Evolutionary conservation across 2,797 vertebrate species (phyloP).

Genomic region (Pyrocephalus nanus): DNA sequence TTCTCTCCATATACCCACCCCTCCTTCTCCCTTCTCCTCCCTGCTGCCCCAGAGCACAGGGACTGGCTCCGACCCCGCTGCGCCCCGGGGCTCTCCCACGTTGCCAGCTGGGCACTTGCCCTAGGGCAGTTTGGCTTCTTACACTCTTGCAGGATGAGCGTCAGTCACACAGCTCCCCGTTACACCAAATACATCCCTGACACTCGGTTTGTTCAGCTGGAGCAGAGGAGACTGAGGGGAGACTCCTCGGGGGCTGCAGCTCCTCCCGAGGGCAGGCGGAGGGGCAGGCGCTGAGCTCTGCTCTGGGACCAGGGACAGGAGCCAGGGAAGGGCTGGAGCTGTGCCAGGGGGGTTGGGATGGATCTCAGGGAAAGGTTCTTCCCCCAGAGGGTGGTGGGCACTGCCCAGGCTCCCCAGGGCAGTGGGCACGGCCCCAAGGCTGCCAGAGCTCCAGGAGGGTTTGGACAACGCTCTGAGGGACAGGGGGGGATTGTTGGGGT

Average conservation of each 20-base stretch:
- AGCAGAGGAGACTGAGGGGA: not conserved
- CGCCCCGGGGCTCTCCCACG: not conserved
- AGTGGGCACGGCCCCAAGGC: not conserved
- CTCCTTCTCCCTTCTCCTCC: not conserved
- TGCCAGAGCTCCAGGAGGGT: not conserved
- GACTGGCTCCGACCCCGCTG: not conserved
- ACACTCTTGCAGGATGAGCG: not conserved
- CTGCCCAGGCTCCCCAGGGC: not conserved
- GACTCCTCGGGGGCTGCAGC: not conserved
- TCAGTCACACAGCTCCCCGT: not conserved
- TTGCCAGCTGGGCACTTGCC: not conserved
- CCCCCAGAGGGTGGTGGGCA: not conserved
- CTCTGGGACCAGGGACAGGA: not conserved
- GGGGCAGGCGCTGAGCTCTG: not conserved
- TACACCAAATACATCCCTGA: not conserved
- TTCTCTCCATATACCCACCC: not conserved
- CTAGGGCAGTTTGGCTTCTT: not conserved
- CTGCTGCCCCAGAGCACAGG: accelerated
- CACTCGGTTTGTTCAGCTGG: not conserved
- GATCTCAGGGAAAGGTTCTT: not conserved
- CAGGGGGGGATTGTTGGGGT: not conserved
- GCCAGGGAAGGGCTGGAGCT: not conserved
- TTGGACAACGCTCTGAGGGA: not conserved
- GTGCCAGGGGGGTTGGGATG: not conserved
- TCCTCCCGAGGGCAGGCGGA: not conserved